Conservation (phyloP, 2,113 vertebrate genomes). For the Athene noctua region DNA sequence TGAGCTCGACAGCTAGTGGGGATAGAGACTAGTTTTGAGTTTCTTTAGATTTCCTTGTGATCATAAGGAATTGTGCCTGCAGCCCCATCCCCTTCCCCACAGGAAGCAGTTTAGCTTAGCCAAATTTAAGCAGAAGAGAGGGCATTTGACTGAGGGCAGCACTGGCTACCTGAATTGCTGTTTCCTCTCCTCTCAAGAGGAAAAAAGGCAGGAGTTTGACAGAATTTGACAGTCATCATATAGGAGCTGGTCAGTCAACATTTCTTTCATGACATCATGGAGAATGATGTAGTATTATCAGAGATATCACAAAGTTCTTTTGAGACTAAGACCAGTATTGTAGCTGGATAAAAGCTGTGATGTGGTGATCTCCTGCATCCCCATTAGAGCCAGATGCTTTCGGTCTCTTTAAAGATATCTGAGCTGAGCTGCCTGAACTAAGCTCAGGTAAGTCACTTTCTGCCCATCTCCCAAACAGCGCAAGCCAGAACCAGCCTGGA, state of each 20-base stretch:
- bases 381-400: not conserved
- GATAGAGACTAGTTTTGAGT: not conserved
- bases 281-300: not conserved
- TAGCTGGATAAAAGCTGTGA: not conserved
- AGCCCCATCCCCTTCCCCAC: not conserved
- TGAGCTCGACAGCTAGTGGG: not conserved
- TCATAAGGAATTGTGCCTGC: not conserved
- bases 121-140: accelerated
- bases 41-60: not conserved
- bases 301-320: not conserved
- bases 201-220: not conserved
- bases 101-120: not conserved
- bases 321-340: not conserved
- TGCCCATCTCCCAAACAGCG: not conserved
- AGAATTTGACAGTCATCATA: not conserved
- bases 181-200: not conserved
- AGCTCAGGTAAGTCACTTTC: not conserved
- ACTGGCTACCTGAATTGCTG: not conserved
- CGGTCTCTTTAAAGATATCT: not conserved
- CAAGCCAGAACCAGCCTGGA: not conserved
- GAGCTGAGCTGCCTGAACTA: not conserved
- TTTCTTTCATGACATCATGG: not conserved
- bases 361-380: not conserved
- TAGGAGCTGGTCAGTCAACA: not conserved
- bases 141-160: not conserved